These are phyloP conservation scores for Euphonia xanthogaster DNA, from an alignment of 2,797 vertebrate species.

Conservation along the genomic window DNA sequence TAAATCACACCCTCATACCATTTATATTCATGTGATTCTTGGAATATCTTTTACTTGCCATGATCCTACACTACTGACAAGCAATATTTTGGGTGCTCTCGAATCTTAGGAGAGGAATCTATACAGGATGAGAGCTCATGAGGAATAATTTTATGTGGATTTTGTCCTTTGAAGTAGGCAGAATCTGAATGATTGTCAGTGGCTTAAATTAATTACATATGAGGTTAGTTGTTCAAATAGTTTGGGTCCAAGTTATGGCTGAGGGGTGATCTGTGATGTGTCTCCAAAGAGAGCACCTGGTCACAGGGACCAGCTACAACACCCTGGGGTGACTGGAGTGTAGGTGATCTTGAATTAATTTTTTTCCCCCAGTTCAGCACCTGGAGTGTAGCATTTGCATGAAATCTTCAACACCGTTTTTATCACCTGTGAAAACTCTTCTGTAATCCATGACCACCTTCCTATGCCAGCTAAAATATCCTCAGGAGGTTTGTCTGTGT, in stretches of 20 bases:
- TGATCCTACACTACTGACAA: background rate
- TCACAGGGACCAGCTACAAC: background rate
- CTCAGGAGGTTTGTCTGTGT: background rate
- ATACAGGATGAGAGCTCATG: background rate
- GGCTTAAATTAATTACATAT: background rate
- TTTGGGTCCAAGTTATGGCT: background rate
- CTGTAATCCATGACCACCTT: background rate
- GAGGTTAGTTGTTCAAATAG: background rate
- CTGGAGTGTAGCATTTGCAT: rapidly evolving
- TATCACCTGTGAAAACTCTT: rapidly evolving
- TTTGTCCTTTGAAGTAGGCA: background rate
- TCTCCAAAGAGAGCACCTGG: background rate
- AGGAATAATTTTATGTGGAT: background rate
- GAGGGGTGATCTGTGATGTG: background rate
- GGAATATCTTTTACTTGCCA: background rate
- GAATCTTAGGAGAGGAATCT: background rate
- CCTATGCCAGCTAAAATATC: background rate
- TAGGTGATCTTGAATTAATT: background rate
- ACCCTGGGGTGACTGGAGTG: background rate
- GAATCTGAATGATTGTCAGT: background rate
- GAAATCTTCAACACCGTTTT: background rate
- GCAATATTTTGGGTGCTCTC: background rate
- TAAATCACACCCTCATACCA: background rate
- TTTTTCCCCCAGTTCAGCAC: rapidly evolving
- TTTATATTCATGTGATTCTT: background rate